phyloP scores from a whole-genome alignment of 1,140 invertebrate genomes.

The Gryon sp. region DNA sequence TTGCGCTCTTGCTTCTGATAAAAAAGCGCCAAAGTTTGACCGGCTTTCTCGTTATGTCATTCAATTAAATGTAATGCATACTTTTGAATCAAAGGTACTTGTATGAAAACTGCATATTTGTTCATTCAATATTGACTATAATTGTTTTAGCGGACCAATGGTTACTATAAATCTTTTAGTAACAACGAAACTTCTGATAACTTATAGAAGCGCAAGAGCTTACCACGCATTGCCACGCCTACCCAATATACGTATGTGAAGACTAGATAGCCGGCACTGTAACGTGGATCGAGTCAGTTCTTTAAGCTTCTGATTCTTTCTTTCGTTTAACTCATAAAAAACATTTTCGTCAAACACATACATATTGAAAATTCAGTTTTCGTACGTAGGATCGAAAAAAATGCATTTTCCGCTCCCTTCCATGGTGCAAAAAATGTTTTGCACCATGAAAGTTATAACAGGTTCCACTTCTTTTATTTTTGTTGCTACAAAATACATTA shows the following conservation, averaged over 20 bases:
- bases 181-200: slow-evolving; percentile 26
- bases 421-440: too few relatives aligned
- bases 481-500: too few relatives aligned
- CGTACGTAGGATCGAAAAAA: too few relatives aligned
- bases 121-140: slow-evolving; percentile 18
- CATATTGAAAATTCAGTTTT: too few relatives aligned
- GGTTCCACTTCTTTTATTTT: too few relatives aligned
- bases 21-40: slow-evolving; percentile 43
- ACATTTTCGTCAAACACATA: too few relatives aligned
- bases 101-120: slow-evolving; percentile 26
- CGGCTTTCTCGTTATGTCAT: slow-evolving; percentile 23
- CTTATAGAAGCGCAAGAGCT: slow-evolving; percentile 66
- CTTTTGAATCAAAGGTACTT: slow-evolving; percentile 25
- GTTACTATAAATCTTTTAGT: slow-evolving; percentile 7
- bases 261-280: slow-evolving; percentile 25
- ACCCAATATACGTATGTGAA: slow-evolving; percentile 47
- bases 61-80: slow-evolving; percentile 17
- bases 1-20: slow-evolving; percentile 34
- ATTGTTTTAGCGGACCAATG: slow-evolving; percentile 18
- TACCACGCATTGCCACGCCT: slow-evolving; percentile 70
- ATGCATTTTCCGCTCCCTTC: too few relatives aligned
- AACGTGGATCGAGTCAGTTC: slow-evolving; percentile 38
- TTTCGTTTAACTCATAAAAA: too few relatives aligned
- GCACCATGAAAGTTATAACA: too few relatives aligned
- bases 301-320: slow-evolving; percentile 8